Base-by-base conservation (phyloP, 2,113 vertebrate species). In the Takifugu bimaculatus region DNA sequence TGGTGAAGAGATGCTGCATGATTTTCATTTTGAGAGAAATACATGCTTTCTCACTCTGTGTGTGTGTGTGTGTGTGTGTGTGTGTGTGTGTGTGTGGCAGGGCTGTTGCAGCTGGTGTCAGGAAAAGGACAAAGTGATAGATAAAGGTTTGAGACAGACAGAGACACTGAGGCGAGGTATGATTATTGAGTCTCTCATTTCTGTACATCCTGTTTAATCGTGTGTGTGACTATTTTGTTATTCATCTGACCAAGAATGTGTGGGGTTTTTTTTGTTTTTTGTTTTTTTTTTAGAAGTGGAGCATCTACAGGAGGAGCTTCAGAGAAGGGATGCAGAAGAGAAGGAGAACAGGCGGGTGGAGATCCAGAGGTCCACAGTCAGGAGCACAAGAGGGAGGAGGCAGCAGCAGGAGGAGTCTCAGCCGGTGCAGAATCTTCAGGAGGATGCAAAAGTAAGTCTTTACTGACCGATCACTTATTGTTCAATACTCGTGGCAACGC, bases 91-190 rank as follows among this genome's bases (percentile, higher is more conserved):
- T 20, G 20, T 20, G 20, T 20, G 13, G 44, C 47, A 1, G 44
- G 4, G 44, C 44, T 45, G 14, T 45, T 45, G 14, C 44, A 45
- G 44, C 44, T 88, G 0, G 64, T 94, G 27, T 72, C 86, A n/a
- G 32, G 92, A 94, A 72, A 93, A 94, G 78, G 93, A 95, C 45
- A 78, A 74, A 58, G 75, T 78, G 0, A 75, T 95, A 2, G 91
- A 93, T 57, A 88, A 86, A n/a, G 87, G 82, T 7, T 39, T 74
- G 32, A 70, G 88, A 70, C 91, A 95, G 81, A 79, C 25, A 3
- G 77, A 87, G 79, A 83, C 72, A 49, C 76, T 94, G 61, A 60
- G 64, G 57, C 68, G 44, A 80, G 94, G 95, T 95, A 52, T 25
- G 27, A 4, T 2, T 43, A 20, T n/a, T 25, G 5, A 9, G 15